A percentile compares a stretch with the other conserved stretches of the same genome.
Conservation (phyloP, 2,113 vertebrate species). For the Tichodroma muraria region DNA sequence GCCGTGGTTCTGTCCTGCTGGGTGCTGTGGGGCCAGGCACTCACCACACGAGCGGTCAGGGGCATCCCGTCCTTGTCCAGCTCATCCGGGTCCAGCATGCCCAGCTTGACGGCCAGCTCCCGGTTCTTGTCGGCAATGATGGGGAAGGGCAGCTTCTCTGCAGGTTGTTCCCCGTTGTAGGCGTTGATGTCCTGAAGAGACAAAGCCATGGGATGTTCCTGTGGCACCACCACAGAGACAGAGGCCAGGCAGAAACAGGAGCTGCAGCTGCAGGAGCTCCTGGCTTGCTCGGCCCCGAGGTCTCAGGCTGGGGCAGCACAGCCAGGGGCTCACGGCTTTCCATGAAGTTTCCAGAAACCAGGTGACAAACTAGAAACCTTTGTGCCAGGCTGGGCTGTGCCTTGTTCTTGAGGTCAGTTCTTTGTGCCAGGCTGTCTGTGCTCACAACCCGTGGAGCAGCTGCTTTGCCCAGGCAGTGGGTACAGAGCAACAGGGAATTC, state of each 20-base stretch:
- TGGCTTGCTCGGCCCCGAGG: not conserved
- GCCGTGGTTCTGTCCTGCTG: not conserved
- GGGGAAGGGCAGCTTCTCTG: slow-evolving; percentile 82
- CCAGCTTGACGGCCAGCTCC: slow-evolving; percentile 82
- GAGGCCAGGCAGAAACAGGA: not conserved
- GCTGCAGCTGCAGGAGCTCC: not conserved
- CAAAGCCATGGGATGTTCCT: not conserved
- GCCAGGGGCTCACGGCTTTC: not conserved
- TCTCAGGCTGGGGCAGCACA: not conserved
- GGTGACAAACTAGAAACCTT: not conserved
- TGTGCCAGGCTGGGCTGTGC: not conserved
- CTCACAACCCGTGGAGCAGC: not conserved
- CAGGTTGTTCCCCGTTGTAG: slow-evolving; percentile 65
- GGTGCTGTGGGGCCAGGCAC: not conserved
- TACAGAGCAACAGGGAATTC: not conserved
- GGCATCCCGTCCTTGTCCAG: slow-evolving; percentile 84
- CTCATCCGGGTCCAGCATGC: slow-evolving; percentile 96
- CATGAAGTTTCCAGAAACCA: not conserved
- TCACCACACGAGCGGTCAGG: slow-evolving; percentile 92
- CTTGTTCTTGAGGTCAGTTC: not conserved
- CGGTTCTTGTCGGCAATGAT: slow-evolving; percentile 91
- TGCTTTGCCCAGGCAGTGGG: not conserved
- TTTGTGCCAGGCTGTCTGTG: not conserved
- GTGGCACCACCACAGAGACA: not conserved
- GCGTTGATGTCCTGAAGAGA: slow-evolving; percentile 85